Evolutionary conservation across 1,140 invertebrate genomes (phyloP), one percentile per base, ranked within the genome.

Genomic region (Apis laboriosa): DNA sequence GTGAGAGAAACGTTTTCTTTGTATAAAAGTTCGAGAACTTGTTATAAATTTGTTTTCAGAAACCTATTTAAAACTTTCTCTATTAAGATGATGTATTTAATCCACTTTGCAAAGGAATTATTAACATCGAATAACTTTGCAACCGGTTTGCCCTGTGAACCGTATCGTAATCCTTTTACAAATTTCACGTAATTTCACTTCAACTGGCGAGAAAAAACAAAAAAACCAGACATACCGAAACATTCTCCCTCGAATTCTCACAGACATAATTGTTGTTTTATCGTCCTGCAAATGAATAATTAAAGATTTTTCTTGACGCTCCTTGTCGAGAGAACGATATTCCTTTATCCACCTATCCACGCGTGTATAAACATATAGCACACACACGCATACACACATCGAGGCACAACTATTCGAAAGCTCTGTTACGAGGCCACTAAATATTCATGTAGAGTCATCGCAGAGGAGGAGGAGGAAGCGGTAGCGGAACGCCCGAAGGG

Each of bases 361-460:
- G n/a, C 7, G 19, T n/a, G 1, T 12, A 13, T 13, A 15, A n/a
- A 28, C 12, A 0, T 17, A 8, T 19, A n/a, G n/a, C n/a, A 43
- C 2, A 4, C 2, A 51, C 7, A 55, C 61, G 1, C 11, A 13
- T 9, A 15, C 61, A 28, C 9, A 4, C 55, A 8, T 19, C 1
- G 0, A 19, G 5, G 34, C 34, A 7, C 51, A 28, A 11, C 51
- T 43, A 64, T 66, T 79, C 34, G 43, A 58, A 79, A 63, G n/a
- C 28, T 66, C 67, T 24, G 60, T 84, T 53, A 64, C 80, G 73
- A 51, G 70, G 28, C 49, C 71, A 61, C 77, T 88, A 88, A 88
- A 88, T 88, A 88, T 88, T 88, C 86, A 88, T 88, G 84, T 43
- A 58, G 61, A 75, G 74, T 67, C 53, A 87, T 87, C 71, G 58